Evolutionary conservation across 1,140 invertebrate species (phyloP).

Genomic region (Bombus sibiricus): DNA sequence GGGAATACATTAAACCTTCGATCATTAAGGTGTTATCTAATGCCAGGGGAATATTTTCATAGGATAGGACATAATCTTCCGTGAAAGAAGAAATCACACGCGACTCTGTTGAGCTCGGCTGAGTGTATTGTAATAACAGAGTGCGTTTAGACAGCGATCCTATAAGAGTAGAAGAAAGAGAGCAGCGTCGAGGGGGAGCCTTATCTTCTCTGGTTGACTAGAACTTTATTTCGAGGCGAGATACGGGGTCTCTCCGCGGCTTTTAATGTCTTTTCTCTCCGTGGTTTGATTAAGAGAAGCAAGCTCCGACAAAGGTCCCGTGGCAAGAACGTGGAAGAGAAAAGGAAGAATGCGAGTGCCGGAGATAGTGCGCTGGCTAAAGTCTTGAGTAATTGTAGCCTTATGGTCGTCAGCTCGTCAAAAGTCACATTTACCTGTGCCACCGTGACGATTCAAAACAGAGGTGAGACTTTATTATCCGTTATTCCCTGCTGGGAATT

Average conservation of each 20-base stretch:
- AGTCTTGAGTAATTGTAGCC: constrained; percentile 79
- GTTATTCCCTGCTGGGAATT: neutral
- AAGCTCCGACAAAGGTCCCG: constrained; percentile 39
- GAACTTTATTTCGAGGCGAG: constrained; percentile 79
- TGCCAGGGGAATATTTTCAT: constrained; percentile 44
- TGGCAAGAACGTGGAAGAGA: constrained; percentile 20
- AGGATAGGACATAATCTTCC: constrained; percentile 59
- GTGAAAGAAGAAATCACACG: constrained; percentile 61
- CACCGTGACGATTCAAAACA: constrained; percentile 57
- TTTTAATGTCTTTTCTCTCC: constrained; percentile 81
- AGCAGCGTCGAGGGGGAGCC: constrained; percentile 74
- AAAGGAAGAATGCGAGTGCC: constrained; percentile 35
- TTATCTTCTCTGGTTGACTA: constrained; percentile 79
- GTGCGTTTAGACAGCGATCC: constrained; percentile 64
- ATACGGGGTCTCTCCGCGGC: constrained; percentile 69
- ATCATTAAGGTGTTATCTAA: constrained; percentile 26
- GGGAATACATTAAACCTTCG: constrained; percentile 13
- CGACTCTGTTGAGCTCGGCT: constrained; percentile 35
- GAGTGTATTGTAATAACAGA: constrained; percentile 65
- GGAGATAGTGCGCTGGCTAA: constrained; percentile 58
- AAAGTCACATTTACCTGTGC: constrained; percentile 63
- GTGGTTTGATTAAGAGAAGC: constrained; percentile 80
- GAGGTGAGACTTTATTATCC: constrained; percentile 56
- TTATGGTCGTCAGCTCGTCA: constrained; percentile 73
- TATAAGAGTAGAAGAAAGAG: constrained; percentile 62